These are phyloP conservation scores for Coranthus polyacanthus DNA, from an alignment of 2,797 vertebrate species.

Conservation along the genomic window DNA sequence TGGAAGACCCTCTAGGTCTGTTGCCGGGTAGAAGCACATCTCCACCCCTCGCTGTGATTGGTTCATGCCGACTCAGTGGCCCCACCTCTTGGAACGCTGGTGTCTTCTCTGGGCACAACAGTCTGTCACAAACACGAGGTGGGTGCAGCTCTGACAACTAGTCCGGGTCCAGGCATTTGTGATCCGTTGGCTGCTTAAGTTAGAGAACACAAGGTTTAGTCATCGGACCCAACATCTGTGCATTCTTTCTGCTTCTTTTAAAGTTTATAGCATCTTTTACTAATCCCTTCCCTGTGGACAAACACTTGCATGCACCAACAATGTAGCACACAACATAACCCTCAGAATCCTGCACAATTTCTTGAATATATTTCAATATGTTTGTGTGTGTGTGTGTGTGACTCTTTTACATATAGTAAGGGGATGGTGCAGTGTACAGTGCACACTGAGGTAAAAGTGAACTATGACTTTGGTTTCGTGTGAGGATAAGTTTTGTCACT, in stretches of 20 bases:
- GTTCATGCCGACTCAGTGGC: conserved; percentile 38
- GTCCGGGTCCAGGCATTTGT: conserved; percentile 63
- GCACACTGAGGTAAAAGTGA: background rate
- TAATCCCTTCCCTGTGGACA: conserved; percentile 2
- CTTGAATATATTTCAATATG: too few species aligned
- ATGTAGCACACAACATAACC: too few species aligned
- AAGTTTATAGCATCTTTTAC: conserved; percentile 13
- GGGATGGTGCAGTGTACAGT: background rate
- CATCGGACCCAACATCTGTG: conserved; percentile 46
- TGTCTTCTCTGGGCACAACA: conserved; percentile 59
- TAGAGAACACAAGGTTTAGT: conserved; percentile 39
- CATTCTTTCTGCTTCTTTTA: background rate
- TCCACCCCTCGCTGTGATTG: conserved; percentile 82
- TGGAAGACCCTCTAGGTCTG: conserved; percentile 65
- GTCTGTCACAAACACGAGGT: conserved; percentile 60
- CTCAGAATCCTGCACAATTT: too few species aligned
- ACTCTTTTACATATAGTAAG: background rate
- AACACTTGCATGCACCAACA: background rate
- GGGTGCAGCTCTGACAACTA: conserved; percentile 52
- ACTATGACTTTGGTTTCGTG: too few species aligned
- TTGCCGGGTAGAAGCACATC: conserved; percentile 82
- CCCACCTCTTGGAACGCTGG: conserved; percentile 65
- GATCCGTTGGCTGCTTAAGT: conserved; percentile 55
- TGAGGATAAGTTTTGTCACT: too few species aligned
- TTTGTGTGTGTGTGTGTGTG: too few species aligned